These are phyloP conservation scores for Drosophila nebulosa DNA, from an alignment of 1,140 invertebrate species.

Conservation along the genomic window DNA sequence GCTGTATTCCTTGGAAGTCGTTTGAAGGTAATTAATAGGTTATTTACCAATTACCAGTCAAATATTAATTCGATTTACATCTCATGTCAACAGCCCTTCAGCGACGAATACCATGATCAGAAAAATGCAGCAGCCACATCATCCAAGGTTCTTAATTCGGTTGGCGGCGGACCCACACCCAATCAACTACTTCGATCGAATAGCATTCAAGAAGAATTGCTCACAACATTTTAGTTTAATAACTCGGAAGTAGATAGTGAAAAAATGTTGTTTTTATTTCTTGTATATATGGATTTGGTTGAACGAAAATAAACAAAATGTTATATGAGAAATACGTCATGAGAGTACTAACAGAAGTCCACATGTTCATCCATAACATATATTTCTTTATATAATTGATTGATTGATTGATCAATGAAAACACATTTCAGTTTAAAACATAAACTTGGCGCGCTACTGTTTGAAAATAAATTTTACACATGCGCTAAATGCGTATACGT, in stretches of 20 bases:
- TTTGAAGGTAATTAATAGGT: conserved; percentile 84
- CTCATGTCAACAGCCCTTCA: conserved; percentile 85
- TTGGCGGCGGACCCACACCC: conserved; percentile 81
- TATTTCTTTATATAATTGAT: no score
- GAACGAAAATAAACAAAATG: conserved; percentile 11
- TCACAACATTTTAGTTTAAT: conserved; percentile 82
- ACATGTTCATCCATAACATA: neutral
- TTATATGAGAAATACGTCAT: neutral
- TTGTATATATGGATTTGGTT: conserved; percentile 50
- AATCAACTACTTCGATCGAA: conserved; percentile 87
- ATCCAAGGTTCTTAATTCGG: conserved; percentile 82
- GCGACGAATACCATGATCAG: conserved; percentile 87
- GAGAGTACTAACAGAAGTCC: neutral
- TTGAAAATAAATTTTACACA: neutral
- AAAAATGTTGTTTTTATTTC: conserved; percentile 55
- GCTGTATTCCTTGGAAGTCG: conserved; percentile 91
- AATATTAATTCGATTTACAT: neutral
- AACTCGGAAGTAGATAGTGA: conserved; percentile 36
- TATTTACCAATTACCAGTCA: neutral
- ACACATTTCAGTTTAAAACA: neutral
- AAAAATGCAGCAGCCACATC: conserved; percentile 84
- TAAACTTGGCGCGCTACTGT: neutral
- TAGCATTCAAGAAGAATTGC: conserved; percentile 90
- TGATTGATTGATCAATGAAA: no score
- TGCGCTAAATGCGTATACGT: neutral